Evolutionary conservation across 2,113 vertebrate genomes (phyloP).

Genomic region (Brachypodius melanocephalos): DNA sequence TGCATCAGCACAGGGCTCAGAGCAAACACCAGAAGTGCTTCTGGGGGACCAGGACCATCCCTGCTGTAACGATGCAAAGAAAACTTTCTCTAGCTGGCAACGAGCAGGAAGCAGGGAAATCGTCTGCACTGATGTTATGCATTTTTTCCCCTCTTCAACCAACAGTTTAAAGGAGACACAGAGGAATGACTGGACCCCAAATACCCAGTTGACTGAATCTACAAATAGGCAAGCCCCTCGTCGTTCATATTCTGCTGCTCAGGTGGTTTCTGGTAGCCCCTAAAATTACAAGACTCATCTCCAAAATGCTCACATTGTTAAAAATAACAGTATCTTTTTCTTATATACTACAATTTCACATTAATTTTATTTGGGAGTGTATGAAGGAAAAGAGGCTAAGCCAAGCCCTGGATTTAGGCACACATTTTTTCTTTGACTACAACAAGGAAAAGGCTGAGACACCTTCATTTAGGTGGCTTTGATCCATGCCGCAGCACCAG

Average conservation of each 20-base stretch:
- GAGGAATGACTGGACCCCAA: background rate
- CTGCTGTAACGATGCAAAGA: background rate
- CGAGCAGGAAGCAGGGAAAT: background rate
- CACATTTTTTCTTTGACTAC: background rate
- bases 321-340: background rate
- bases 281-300: background rate
- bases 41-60: background rate
- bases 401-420: background rate
- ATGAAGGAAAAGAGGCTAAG: background rate
- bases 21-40: background rate
- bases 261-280: background rate
- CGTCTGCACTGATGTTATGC: rapidly evolving
- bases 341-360: background rate
- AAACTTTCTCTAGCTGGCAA: background rate
- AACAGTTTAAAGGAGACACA: background rate
- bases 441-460: background rate
- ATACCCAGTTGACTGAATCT: background rate
- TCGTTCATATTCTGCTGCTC: background rate
- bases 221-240: background rate
- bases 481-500: background rate
- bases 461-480: background rate
- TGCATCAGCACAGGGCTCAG: background rate
- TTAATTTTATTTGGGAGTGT: background rate
- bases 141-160: background rate
- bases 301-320: background rate